Evolutionary conservation across 2,888 invertebrate species (phyloP).

Genomic region (Drosophila emarginata): DNA sequence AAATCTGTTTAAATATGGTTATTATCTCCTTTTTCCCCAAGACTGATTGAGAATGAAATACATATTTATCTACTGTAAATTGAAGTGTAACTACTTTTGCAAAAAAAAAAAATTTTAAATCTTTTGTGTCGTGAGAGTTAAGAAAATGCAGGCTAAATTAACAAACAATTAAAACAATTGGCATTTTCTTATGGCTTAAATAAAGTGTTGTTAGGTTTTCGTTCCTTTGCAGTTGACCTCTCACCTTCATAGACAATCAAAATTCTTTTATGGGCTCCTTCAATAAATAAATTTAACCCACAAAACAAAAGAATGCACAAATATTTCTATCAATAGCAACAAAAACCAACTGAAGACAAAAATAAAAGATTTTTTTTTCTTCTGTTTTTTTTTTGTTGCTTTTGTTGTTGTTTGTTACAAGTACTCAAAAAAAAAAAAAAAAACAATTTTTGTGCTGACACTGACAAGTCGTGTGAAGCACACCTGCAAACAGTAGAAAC

Average conservation of each 20-base stretch:
- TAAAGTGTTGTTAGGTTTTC: too few species aligned
- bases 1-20: too few species aligned
- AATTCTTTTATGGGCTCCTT: constrained; percentile 15
- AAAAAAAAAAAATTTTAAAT: too few species aligned
- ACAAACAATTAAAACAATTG: too few species aligned
- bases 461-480: constrained; percentile 78
- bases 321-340: constrained; percentile 7
- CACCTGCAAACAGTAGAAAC: constrained; percentile 64
- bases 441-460: constrained; percentile 68
- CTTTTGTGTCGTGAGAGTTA: too few species aligned
- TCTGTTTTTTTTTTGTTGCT: background rate
- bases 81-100: too few species aligned
- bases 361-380: constrained; percentile 6
- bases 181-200: too few species aligned
- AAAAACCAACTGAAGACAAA: background rate
- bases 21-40: too few species aligned
- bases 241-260: background rate
- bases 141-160: too few species aligned
- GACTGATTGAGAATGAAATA: too few species aligned
- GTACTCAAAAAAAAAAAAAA: constrained; percentile 52
- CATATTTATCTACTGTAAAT: too few species aligned
- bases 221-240: background rate
- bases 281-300: constrained; percentile 3
- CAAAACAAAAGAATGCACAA: constrained; percentile 12
- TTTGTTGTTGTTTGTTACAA: constrained; percentile 51